Conservation (phyloP, 2,113 vertebrate genomes). For the Tiliqua scincoides region DNA sequence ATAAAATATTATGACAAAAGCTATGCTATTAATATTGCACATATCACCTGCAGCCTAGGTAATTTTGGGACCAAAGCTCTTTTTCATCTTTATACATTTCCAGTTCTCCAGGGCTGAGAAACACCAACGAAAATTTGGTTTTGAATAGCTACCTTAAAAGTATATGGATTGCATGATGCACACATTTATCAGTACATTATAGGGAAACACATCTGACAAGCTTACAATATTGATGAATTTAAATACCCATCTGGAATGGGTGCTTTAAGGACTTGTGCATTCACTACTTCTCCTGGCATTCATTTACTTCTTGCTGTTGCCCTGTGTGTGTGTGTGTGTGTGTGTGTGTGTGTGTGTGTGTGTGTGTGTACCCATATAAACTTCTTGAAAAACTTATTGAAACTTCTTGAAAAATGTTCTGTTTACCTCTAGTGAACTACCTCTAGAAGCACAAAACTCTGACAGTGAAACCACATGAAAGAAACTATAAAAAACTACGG, state of each 20-base stretch:
- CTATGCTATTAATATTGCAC: constrained; percentile 62
- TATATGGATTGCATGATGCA: constrained; percentile 44
- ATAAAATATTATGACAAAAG: constrained; percentile 71
- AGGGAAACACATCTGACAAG: constrained; percentile 35
- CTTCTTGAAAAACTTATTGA: neutral
- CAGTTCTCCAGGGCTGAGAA: constrained; percentile 54
- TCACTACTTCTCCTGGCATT: neutral
- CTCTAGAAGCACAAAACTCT: no score
- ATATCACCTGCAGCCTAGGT: constrained; percentile 65
- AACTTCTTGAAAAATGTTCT: neutral
- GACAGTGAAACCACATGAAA: no score
- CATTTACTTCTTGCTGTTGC: neutral
- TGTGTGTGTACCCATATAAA: no score
- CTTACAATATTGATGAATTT: constrained; percentile 34
- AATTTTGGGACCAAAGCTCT: constrained; percentile 64
- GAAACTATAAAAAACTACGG: no score
- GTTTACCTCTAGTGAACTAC: neutral
- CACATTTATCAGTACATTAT: constrained; percentile 61
- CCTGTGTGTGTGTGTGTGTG: no score
- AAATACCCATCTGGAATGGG: constrained; percentile 40
- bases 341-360: no score
- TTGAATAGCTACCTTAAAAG: constrained; percentile 70
- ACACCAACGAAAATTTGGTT: constrained; percentile 69
- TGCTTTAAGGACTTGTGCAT: constrained; percentile 3
- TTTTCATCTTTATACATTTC: constrained; percentile 69